Percentiles rank a stretch among this genome's conserved stretches.
These are phyloP conservation scores for Macrobrachium rosenbergii DNA, from an alignment of 1,140 invertebrate genomes.

Conservation along the genomic window DNA sequence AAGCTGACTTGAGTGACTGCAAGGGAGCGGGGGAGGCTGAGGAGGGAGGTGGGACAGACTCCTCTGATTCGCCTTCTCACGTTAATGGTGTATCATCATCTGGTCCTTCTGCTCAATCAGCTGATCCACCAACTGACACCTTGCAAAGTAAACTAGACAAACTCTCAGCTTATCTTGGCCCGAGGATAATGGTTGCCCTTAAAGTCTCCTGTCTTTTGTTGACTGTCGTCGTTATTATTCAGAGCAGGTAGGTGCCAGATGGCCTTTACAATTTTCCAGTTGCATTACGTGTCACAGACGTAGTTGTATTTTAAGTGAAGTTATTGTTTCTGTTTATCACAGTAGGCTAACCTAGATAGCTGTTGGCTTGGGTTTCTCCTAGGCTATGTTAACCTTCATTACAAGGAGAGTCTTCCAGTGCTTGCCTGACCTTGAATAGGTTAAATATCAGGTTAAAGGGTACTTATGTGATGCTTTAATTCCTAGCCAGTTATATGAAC, in stretches of 20 bases:
- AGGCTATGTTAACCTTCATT: no score
- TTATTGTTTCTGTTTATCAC: no score
- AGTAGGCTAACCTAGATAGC: no score
- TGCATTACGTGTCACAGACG: no score
- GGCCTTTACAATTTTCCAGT: neutral
- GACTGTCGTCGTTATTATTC: constrained; percentile 33
- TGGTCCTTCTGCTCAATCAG: no score
- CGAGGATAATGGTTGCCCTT: constrained; percentile 39
- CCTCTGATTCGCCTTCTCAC: no score
- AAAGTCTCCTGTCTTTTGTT: constrained; percentile 38
- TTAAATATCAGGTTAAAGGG: neutral
- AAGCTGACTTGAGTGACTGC: constrained; percentile 13
- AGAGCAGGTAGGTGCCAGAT: constrained; percentile 36
- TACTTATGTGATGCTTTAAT: neutral
- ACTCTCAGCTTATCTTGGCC: neutral
- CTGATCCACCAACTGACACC: neutral
- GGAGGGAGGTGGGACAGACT: neutral
- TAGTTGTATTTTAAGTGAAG: no score
- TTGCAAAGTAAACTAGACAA: neutral
- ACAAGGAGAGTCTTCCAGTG: no score
- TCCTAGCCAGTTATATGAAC: neutral
- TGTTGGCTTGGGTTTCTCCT: no score
- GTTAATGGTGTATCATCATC: no score
- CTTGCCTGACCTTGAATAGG: no score
- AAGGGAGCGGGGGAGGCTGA: neutral